These are phyloP conservation scores for Baronia brevicornis DNA, from an alignment of 2,888 invertebrate genomes.

Conservation along the genomic window DNA sequence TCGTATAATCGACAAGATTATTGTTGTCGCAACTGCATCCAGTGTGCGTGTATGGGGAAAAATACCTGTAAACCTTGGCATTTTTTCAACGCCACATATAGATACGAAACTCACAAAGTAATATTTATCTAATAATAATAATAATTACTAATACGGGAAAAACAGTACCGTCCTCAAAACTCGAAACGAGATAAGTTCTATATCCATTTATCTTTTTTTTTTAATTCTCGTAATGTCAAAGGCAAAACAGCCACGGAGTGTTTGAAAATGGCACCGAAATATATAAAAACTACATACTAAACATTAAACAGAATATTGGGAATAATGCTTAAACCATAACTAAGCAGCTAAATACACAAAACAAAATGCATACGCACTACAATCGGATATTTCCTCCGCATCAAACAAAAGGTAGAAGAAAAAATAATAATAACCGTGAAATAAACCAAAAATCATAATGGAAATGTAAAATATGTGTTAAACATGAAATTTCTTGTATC, in stretches of 20 bases:
- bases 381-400: slow-evolving; percentile 19
- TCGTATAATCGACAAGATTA: no score
- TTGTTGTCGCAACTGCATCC: no score
- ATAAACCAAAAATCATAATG: slow-evolving; percentile 37
- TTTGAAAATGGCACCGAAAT: slow-evolving; percentile 53
- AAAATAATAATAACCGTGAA: slow-evolving; percentile 31
- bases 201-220: slow-evolving; percentile 13
- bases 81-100: slow-evolving; percentile 24
- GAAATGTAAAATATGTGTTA: slow-evolving; percentile 56
- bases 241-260: slow-evolving; percentile 24
- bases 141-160: slow-evolving; percentile 32
- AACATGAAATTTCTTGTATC: slow-evolving; percentile 35
- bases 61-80: no score
- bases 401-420: slow-evolving; percentile 31
- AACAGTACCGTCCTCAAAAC: slow-evolving; percentile 45
- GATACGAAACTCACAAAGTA: slow-evolving; percentile 32
- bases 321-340: slow-evolving; percentile 65
- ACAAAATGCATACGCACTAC: slow-evolving; percentile 53
- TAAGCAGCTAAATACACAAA: slow-evolving; percentile 46
- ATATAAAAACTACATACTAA: slow-evolving; percentile 51
- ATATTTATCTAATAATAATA: slow-evolving; percentile 43
- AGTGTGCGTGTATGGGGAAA: no score
- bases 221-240: neutral
- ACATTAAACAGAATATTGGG: slow-evolving; percentile 45
- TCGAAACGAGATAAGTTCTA: neutral